Evolutionary conservation across 2,113 vertebrate species (phyloP), one percentile per base, ranked within the genome.

Genomic region (Lycaon pictus): DNA sequence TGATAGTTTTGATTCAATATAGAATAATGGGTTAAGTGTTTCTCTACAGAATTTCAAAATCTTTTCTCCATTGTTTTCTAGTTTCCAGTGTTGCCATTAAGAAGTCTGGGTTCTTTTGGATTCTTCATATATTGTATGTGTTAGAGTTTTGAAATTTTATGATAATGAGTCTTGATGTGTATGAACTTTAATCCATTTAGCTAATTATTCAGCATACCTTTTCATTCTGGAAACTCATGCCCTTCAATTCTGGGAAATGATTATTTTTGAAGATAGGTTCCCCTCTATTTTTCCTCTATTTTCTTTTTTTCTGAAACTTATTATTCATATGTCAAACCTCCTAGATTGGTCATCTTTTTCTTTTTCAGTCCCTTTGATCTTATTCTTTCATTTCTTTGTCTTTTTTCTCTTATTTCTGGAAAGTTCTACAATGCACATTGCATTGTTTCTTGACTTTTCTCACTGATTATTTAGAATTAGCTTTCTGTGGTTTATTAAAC

Each of bases 1-100:
- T 29, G 32, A 62, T 55, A 94, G 65, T 56, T 90, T 90, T 90
- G 27, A 94, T 58, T 83, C 77, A 35, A 23, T 62, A 89, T 63
- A 74, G 43, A 48, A 76, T n/a, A 76, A 74, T 76, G 48, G 48
- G 56, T 55, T 95, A 83, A 27, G 37, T 72, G 89, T 56, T 55
- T 94, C 76, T 29, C n/a, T 58, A 82, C 6, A 43, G 27, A 19
- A 37, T 62, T 74, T 62, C 63, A 16, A 94, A 94, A 74, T 17
- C 19, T 37, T 89, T 53, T 81, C 67, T 65, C 58, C 27, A 65
- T 84, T 76, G 56, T 88, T 27, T 82, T 43, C 65, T 23, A 80
- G 55, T 13, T 43, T 63, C 43, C n/a, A 89, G 13, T 63, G 43
- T 43, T 62, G 7, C 43, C 60, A 62, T 51, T 82, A 53, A 72